These are phyloP conservation scores for Xanthorhoe designata DNA, from an alignment of 2,888 invertebrate genomes.

Conservation along the genomic window DNA sequence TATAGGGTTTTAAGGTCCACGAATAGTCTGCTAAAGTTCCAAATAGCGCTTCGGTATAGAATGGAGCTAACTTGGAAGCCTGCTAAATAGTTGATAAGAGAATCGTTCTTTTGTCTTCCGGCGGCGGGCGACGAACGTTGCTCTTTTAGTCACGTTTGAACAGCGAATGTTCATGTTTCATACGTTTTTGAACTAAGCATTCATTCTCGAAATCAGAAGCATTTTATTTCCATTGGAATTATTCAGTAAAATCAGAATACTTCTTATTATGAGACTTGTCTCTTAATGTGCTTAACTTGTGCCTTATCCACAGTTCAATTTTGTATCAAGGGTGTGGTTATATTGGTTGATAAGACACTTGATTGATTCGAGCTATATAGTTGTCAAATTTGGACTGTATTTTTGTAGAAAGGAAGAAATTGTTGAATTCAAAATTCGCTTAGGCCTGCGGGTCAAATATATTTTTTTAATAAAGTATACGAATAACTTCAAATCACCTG, in stretches of 20 bases:
- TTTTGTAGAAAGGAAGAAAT: too few species aligned
- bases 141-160: constrained; percentile 31
- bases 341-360: too few species aligned
- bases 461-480: constrained; percentile 11
- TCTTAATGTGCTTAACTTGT: too few species aligned
- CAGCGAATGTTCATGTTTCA: background rate
- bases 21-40: background rate
- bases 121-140: constrained; percentile 16
- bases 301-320: too few species aligned
- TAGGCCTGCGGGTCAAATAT: background rate
- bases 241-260: too few species aligned
- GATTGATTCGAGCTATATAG: too few species aligned
- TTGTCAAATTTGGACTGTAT: too few species aligned
- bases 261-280: too few species aligned
- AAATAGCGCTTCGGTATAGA: constrained; percentile 10
- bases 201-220: background rate
- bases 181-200: background rate
- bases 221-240: too few species aligned
- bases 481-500: constrained; percentile 17
- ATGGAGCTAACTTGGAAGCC: constrained; percentile 24
- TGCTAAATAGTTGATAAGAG: constrained; percentile 42
- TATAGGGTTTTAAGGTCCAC: background rate
- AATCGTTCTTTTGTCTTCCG: constrained; percentile 33
- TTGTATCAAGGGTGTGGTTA: too few species aligned
- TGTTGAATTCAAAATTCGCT: too few species aligned